Percentiles rank a stretch among this genome's conserved stretches.
These are phyloP conservation scores for Heliconius sara DNA, from an alignment of 2,888 invertebrate genomes.

Conservation along the genomic window DNA sequence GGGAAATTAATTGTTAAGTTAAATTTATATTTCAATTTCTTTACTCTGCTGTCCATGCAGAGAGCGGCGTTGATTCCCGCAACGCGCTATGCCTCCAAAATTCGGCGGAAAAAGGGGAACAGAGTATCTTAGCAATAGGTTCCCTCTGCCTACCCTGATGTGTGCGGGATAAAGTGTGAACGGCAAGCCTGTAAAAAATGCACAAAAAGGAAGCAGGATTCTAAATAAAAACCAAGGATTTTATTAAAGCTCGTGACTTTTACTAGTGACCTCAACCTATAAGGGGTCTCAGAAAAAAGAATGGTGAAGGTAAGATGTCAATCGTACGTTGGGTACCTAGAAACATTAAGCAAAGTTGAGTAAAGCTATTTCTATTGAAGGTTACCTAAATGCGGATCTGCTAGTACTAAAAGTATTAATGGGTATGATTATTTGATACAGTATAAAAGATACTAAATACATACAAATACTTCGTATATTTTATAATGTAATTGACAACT, in stretches of 20 bases:
- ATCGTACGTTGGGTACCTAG: conserved; percentile 43
- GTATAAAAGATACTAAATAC: too few species aligned
- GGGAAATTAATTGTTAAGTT: too few species aligned
- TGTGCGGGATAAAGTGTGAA: too few species aligned
- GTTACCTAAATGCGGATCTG: conserved; percentile 44
- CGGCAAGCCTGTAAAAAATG: conserved; percentile 9
- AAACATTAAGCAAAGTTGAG: conserved; percentile 37
- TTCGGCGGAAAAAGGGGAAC: too few species aligned
- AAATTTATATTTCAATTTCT: too few species aligned
- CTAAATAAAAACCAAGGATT: conserved; percentile 36
- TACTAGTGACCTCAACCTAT: conserved; percentile 45
- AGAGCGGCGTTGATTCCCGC: too few species aligned
- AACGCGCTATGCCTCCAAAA: too few species aligned
- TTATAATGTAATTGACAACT: neutral
- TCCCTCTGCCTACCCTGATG: too few species aligned
- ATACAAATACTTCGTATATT: neutral
- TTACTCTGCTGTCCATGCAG: too few species aligned
- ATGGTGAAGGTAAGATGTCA: conserved; percentile 46
- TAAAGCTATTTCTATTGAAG: conserved; percentile 38
- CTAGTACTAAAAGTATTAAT: neutral
- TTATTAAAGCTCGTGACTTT: conserved; percentile 39
- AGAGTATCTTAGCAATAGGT: too few species aligned
- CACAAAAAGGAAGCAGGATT: conserved; percentile 40
- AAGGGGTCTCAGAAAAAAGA: conserved; percentile 42
- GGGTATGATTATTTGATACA: conserved; percentile 5